Base-by-base conservation (phyloP, 2,888 invertebrate species). In the Apocheima hispidaria region DNA sequence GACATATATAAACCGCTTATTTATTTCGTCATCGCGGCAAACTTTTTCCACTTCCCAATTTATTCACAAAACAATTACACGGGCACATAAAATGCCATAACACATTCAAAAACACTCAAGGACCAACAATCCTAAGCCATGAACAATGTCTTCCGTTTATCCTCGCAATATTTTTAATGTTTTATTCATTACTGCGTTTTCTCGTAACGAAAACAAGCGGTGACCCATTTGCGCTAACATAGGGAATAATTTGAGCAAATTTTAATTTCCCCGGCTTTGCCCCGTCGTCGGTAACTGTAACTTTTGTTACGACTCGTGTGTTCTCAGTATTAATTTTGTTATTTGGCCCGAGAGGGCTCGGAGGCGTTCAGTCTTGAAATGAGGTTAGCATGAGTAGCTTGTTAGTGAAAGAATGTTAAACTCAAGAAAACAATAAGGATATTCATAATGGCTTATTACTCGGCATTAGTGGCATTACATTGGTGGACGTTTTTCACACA, bases 211-310 rank as follows among this genome's bases (percentile, higher is more conserved):
- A 66, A 61, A 63, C 60, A 61, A 53, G 50, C 41, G 63, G 38
- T 64, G 64, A 64, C 64, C 67, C 61, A 62, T 60, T 62, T 64
- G 40, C 54, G 51, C 62, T 60, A 52, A 62, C 63, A 58, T 62
- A 68, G 60, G 66, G 64, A 64, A 68, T 65, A 63, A 65, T 66
- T 68, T 64, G 56, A 58, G 54, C 40, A 46, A 66, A 68, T 66
- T 68, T 68, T 66, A 68, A 66, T 68, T 60, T 62, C 43, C 28
- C 51, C 53, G 49, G 52, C 41, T 58, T 48, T 40, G 43, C 43
- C 56, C 28, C 44, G 38, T 49, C 18, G 26, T 36, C 12, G 49
- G 49, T 14, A 35, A 20, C 48, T 9, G 51, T 38, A 40, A 51
- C 51, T 51, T 51, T 51, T 49, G 49, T 49, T 35, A 33, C 49